Conservation (phyloP, 1,140 invertebrate species). For the Brachystomella parvula region DNA sequence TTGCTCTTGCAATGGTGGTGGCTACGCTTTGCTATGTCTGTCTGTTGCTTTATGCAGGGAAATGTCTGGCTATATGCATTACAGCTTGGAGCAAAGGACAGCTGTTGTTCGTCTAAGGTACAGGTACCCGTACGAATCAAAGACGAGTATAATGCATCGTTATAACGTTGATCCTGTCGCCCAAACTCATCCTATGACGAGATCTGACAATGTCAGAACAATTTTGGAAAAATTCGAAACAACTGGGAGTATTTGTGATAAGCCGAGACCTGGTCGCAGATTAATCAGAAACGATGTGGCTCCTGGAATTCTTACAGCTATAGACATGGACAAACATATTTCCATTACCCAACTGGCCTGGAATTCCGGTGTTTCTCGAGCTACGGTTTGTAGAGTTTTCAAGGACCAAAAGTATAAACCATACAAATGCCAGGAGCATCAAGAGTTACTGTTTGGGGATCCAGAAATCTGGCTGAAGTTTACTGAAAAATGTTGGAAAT, state of each 20-base stretch:
- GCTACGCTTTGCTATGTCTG: too few species aligned
- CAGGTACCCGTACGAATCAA: too few species aligned
- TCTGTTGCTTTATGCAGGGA: too few species aligned
- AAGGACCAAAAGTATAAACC: neutral
- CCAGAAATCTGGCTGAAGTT: constrained; percentile 1
- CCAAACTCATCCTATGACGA: neutral
- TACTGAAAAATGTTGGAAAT: neutral
- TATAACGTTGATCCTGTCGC: too few species aligned
- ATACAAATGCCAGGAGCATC: neutral
- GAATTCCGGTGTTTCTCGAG: neutral
- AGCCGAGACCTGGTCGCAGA: neutral
- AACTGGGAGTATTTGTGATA: neutral
- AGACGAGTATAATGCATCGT: too few species aligned
- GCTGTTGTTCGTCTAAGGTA: too few species aligned
- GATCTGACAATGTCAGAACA: neutral
- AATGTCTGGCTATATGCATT: too few species aligned
- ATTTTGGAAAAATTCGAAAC: neutral
- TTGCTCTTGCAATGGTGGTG: too few species aligned
- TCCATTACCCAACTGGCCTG: neutral
- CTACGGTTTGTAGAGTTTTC: neutral
- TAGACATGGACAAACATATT: neutral
- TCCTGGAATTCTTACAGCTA: neutral
- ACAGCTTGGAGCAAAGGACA: too few species aligned
- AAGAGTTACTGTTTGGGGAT: neutral
- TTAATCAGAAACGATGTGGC: neutral